Base-by-base conservation (phyloP, 2,888 invertebrate species). In the Tetragonula carbonaria region DNA sequence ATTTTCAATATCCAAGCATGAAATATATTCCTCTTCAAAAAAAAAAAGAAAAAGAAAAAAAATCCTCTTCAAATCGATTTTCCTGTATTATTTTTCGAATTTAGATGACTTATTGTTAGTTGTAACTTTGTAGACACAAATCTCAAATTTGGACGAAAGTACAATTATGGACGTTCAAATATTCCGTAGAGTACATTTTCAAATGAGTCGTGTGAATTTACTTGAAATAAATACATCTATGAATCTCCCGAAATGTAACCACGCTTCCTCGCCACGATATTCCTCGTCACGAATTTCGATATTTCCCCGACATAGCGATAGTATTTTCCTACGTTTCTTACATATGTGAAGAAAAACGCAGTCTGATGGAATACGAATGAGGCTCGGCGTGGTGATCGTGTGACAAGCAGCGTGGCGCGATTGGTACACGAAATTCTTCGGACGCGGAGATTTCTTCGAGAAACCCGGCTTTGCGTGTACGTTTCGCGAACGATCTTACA, bases 361-460 rank as follows among this genome's bases (percentile, higher is more conserved):
- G 45, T 45, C 51, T 18, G 21, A 55, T 33, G 50, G 74, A 66
- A 82, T 79, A 79, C 57, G 74, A 82, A 82, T 63, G 77, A 79
- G 67, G 2, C 45, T 8, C 33, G 63, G 4, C 8, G 8, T 21
- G 74, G 57, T 11, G 78, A 55, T 66, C 68, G 51, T 62, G 68
- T 70, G 74, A 68, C 68, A 82, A 79, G 70, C 74, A 51, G 38
- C 59, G 57, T 33, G 45, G 45, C 45, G 59, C 68, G 83, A 81
- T 81, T 76, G 72, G 83, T 76, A 83, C 71, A 82, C 74, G 74
- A 82, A 82, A 84, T 84, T 81, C 83, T 67, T 78, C 28, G 78
- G 51, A 55, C 67, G 38, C 63, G 55, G 73, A 73, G 77, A 63
- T 68, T 66, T 28, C 74, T 78, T 74, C 13, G 68, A 81, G 75